phyloP scores from a whole-genome alignment of 2,113 vertebrate species.

The Hymenochirus boettgeri region DNA sequence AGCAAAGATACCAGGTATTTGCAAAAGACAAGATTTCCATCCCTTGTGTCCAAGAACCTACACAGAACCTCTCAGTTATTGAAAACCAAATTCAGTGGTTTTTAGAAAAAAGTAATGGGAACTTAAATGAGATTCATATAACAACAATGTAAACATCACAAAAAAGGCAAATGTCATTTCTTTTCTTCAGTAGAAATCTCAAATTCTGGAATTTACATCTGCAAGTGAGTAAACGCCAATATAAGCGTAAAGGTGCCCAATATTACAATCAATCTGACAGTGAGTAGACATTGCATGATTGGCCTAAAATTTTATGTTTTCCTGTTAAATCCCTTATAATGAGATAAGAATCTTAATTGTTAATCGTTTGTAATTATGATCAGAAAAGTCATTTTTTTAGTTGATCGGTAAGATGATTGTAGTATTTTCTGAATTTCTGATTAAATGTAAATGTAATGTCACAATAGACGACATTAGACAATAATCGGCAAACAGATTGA shows the following conservation, averaged over 20 bases:
- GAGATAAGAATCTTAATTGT: too few species aligned
- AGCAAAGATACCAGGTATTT: conserved; percentile 51
- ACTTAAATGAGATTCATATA: conserved; percentile 19
- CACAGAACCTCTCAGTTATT: neutral
- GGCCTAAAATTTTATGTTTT: neutral
- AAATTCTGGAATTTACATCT: conserved; percentile 64
- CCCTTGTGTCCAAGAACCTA: conserved; percentile 56
- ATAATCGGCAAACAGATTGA: too few species aligned
- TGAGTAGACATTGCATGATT: too few species aligned
- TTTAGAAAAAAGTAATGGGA: conserved; percentile 34
- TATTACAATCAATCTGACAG: too few species aligned
- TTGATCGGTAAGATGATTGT: too few species aligned
- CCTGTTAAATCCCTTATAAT: neutral
- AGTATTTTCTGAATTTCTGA: too few species aligned
- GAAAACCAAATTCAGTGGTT: conserved; percentile 52
- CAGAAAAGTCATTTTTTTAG: too few species aligned
- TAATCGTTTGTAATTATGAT: too few species aligned
- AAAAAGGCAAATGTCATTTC: conserved; percentile 44
- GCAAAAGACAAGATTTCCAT: conserved; percentile 64
- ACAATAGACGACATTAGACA: too few species aligned
- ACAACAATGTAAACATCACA: conserved; percentile 9
- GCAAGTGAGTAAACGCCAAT: conserved; percentile 54
- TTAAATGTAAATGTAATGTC: too few species aligned
- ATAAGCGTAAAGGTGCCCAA: neutral
- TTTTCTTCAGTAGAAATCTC: conserved; percentile 44